Evolutionary conservation across 2,888 invertebrate species (phyloP), one percentile per base, ranked within the genome.

Genomic region (Lacanobia oleracea): DNA sequence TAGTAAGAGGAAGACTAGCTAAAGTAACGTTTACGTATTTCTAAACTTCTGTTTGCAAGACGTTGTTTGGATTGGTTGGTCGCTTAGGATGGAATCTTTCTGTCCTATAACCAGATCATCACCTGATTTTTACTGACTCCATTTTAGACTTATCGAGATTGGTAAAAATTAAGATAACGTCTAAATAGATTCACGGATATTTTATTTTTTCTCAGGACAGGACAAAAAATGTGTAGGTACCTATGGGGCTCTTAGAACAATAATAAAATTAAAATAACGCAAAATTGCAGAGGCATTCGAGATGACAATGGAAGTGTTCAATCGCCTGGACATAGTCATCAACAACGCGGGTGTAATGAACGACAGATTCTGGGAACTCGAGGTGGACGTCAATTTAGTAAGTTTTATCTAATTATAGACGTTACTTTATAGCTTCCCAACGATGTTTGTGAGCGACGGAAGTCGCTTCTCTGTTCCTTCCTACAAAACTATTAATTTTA

Each of bases 301-400:
- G 90, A 97, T 97, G 89, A 97, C 98, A 40, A 96, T 97, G 87
- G 96, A 97, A 43, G 97, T 97, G 80, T 97, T 97, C 86, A 98
- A 98, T 64, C 96, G 97, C 60, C 94, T 98, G 83, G 98, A 98
- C 90, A 97, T 98, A 79, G 97, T 98, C 18, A 97, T 98, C 78
- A 98, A 98, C 93, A 98, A 98, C 91, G 98, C 98, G 14, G 98
- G 98, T 6, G 97, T 98, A 54, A 97, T 98, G 97, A 97, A 97
- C 89, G 98, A 98, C 88, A 94, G 97, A 84, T 97, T 97, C 87
- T 98, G 98, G 97, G 97, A 98, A 88, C 94, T 97, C 18, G 97
- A 97, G 93, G 97, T 98, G 51, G 97, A 98, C 87, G 97, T 98
- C 23, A 98, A 98, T 93, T 95, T 98, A 92, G 97, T 97, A 94